Conservation (phyloP, 2,888 invertebrate genomes). For the Xestia rhomboidea region DNA sequence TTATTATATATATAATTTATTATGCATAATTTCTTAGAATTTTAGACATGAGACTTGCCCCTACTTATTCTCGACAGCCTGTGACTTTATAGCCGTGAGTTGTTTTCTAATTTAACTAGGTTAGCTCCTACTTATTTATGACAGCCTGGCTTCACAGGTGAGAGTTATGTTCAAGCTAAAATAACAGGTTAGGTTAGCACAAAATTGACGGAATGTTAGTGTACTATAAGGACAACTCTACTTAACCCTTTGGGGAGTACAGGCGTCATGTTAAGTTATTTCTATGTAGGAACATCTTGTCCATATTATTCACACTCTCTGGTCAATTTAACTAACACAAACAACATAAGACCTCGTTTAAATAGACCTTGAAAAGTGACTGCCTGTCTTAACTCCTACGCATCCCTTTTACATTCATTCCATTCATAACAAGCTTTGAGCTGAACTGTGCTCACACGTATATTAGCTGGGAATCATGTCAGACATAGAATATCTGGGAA, state of each 20-base stretch:
- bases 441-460: background rate
- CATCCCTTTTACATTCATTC: background rate
- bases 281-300: background rate
- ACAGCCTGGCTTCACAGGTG: too few species aligned
- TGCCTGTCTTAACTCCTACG: constrained; percentile 2
- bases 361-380: background rate
- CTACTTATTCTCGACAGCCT: too few species aligned
- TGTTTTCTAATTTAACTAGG: too few species aligned
- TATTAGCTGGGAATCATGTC: background rate
- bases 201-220: background rate
- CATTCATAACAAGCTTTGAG: constrained; percentile 7
- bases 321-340: background rate
- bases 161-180: too few species aligned
- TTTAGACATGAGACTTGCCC: background rate
- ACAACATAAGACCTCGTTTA: background rate
- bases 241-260: background rate
- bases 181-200: too few species aligned
- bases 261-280: background rate
- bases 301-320: background rate
- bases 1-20: too few species aligned
- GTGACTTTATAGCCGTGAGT: too few species aligned
- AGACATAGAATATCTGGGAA: background rate
- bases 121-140: too few species aligned
- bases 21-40: background rate
- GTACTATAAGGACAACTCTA: background rate